Evolutionary conservation across 2,888 invertebrate species (phyloP), one percentile per base, ranked within the genome.

Genomic region (Diloba caeruleocephala): DNA sequence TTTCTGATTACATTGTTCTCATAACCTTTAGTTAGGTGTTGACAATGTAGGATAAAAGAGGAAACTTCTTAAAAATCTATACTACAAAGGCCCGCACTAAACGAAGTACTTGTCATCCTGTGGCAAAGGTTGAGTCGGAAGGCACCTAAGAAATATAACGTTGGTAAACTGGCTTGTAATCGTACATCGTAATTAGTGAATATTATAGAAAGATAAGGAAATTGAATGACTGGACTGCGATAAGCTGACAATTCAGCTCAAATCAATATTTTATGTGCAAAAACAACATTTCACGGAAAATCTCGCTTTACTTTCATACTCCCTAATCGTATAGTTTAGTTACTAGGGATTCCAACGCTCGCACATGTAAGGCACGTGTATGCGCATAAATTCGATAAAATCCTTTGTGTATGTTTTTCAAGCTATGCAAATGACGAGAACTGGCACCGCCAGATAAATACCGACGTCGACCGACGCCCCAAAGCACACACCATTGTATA

Each of bases 321-420:
- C 53, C 48, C 42, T 33, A 42, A 42, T 66, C 51, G 58, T 67
- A 70, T 71, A 63, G 67, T 67, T 63, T n/a, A n/a, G n/a, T n/a
- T 68, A 61, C 63, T 74, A 61, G 57, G 61, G 69, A 84, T 86
- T 85, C 84, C 71, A 76, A 76, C 71, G 75, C 74, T 62, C 71
- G 59, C 54, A 63, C 59, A 51, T 62, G 45, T 56, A 70, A 56
- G 62, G 78, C 64, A 76, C 88, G 86, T 88, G 89, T 78, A 78
- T 58, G 64, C 75, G 90, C 89, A 90, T 90, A 87, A 84, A 88
- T 88, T 85, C 81, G 69, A 81, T 82, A 79, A 83, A 85, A 82
- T 68, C 80, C 76, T 73, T 70, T 73, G 78, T 81, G 76, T 71
- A 71, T 64, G 61, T 79, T 81, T 77, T 82, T 76, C 74, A 71